Conservation (phyloP, 2,888 invertebrate species). For the Orthosia gracilis region DNA sequence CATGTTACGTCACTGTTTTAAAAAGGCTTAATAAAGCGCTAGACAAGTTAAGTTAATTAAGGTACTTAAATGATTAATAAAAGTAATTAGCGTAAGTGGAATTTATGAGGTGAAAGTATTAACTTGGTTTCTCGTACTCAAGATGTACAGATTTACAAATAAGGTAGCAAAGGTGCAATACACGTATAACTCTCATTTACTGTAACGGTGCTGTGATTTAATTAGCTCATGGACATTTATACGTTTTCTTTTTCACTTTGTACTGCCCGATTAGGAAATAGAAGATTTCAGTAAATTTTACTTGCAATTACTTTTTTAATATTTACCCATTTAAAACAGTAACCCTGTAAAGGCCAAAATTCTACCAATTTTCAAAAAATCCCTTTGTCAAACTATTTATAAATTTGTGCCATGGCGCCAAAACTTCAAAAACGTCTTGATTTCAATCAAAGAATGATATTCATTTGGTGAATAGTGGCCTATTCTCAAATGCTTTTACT, state of each 20-base stretch:
- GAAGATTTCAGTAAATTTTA: no score
- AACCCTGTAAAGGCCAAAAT: not conserved
- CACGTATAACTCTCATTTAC: no score
- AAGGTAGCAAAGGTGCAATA: no score
- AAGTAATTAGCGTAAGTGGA: slow-evolving; percentile 38
- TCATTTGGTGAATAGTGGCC: not conserved
- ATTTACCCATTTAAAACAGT: no score
- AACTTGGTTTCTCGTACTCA: not conserved
- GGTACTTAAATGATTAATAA: slow-evolving; percentile 23
- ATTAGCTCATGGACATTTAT: not conserved
- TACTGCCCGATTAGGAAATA: no score
- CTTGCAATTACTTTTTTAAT: no score
- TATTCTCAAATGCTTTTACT: slow-evolving; percentile 8
- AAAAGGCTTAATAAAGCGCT: slow-evolving; percentile 41
- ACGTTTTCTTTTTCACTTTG: no score
- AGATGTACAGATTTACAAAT: not conserved
- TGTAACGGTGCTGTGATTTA: not conserved
- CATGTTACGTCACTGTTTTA: slow-evolving; percentile 35
- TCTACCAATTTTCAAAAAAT: not conserved
- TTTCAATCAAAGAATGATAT: slow-evolving; percentile 25
- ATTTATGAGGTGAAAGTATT: slow-evolving; percentile 35
- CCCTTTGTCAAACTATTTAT: not conserved
- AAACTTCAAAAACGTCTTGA: not conserved
- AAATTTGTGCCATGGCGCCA: not conserved
- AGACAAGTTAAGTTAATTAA: slow-evolving; percentile 50